Percentiles rank a stretch among this genome's conserved stretches.
These are phyloP conservation scores for Carabus problematicus DNA, from an alignment of 2,888 invertebrate genomes.

Conservation along the genomic window DNA sequence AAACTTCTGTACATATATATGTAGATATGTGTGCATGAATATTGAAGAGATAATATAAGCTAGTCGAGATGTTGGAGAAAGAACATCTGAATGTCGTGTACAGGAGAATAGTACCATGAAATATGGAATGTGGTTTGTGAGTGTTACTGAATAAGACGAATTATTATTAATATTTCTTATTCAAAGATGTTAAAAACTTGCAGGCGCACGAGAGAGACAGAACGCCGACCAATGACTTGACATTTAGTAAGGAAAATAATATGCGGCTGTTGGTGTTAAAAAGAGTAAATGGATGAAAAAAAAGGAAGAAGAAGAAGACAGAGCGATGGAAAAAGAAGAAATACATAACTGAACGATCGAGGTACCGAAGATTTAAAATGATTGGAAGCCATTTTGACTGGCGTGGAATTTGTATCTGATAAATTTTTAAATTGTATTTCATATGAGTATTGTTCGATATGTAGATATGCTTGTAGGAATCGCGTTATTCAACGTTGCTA, in stretches of 20 bases:
- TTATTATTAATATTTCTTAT: conserved; percentile 43
- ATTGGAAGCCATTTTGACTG: conserved; percentile 42
- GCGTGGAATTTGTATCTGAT: conserved; percentile 39
- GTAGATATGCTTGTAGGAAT: conserved; percentile 2
- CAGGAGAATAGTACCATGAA: conserved; percentile 20
- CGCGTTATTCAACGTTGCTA: no score
- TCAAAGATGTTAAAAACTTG: conserved; percentile 38
- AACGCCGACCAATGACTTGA: conserved; percentile 27
- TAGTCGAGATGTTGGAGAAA: no score
- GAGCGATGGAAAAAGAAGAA: conserved; percentile 17
- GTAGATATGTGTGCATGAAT: no score
- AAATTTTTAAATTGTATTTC: conserved; percentile 41
- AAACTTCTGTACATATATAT: no score
- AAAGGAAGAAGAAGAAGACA: conserved; percentile 23
- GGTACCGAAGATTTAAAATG: conserved; percentile 41
- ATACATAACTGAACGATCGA: conserved; percentile 22
- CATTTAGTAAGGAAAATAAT: conserved; percentile 34
- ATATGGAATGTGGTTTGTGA: conserved; percentile 39
- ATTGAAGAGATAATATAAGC: no score
- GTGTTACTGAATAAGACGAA: conserved; percentile 43
- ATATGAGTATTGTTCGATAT: conserved; percentile 39
- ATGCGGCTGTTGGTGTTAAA: conserved; percentile 24
- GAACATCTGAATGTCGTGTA: not conserved
- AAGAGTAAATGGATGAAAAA: conserved; percentile 29
- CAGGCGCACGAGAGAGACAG: conserved; percentile 25